Evolutionary conservation across 2,797 vertebrate species (phyloP), one percentile per base, ranked within the genome.

Genomic region (Acestrorhynchus altus): DNA sequence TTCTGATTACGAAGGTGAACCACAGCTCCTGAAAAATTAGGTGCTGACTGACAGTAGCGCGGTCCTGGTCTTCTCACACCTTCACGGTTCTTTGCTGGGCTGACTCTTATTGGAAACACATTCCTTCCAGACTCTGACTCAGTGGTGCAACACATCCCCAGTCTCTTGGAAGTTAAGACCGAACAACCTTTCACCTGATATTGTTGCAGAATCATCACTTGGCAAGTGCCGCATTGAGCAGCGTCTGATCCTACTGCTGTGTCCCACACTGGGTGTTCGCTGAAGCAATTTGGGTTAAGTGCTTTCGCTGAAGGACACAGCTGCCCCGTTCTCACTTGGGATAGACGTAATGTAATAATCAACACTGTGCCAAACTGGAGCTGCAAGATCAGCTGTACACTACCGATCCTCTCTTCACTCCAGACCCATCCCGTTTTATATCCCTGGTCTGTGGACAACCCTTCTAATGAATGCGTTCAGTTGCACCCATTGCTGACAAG

Each of bases 251-350:
- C 74, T 42, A 65, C 63, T 51, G n/a, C 61, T 71, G 74, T 56
- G 57, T 51, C 72, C 59, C 73, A 68, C 81, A 70, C 18, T 65
- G 81, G 65, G 81, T 88, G 84, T 91, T 91, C 88, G 86, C 86
- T 74, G 82, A 89, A 83, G 89, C 89, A 90, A 88, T 88, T 88
- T 72, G 80, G 47, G 89, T 85, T 89, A 90, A 91, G 91, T 91
- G 89, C 89, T 88, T 81, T 76, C 73, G 79, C 77, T 81, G 28
- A 44, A 78, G 74, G 76, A 76, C 71, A 79, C 80, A 76, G 75
- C 83, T 79, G 81, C 84, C 81, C 84, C 57, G 83, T 86, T 87
- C 87, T 89, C 90, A 87, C 78, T 76, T 87, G 90, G 81, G 87
- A 88, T 79, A 76, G 86, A 79, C 82, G 85, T 90, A 91, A 91